These are phyloP conservation scores for Plumapathes pennacea DNA, from an alignment of 92 coral and sea anemone species.

Conservation along the genomic window DNA sequence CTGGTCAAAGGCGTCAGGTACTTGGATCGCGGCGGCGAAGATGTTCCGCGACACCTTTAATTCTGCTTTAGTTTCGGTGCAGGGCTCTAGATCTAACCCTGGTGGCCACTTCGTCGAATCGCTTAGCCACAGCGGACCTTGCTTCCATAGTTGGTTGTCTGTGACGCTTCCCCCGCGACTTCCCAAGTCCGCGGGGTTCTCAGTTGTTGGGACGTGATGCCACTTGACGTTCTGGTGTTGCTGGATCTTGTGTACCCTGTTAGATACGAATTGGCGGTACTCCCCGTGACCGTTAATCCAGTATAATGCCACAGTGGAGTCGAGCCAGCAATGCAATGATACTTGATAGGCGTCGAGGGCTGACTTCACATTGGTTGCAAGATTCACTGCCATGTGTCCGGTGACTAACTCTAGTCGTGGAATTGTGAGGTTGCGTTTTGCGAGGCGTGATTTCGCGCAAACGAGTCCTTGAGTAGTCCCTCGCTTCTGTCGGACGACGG, in stretches of 20 bases:
- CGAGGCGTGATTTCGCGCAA: constrained; percentile 18
- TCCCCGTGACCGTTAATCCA: constrained; percentile 24
- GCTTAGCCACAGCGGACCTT: constrained; percentile 24
- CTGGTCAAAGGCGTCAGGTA: constrained; percentile 15
- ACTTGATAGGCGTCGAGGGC: constrained; percentile 25
- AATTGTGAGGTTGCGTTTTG: constrained; percentile 24
- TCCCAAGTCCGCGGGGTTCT: constrained; percentile 34
- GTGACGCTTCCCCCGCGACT: constrained; percentile 8
- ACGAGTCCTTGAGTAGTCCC: constrained; percentile 19
- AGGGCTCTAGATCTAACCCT: not conserved
- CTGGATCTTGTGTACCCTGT: constrained; percentile 19
- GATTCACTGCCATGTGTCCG: constrained; percentile 37
- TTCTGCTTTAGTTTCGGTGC: not conserved
- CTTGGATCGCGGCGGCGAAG: no score
- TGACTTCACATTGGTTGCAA: constrained; percentile 15
- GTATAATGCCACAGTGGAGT: constrained; percentile 28
- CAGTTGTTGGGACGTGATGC: constrained; percentile 17
- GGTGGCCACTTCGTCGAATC: constrained; percentile 16
- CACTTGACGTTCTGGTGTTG: constrained; percentile 10
- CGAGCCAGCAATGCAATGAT: constrained; percentile 30
- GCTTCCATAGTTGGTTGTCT: constrained; percentile 4
- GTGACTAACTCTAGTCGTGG: constrained; percentile 29
- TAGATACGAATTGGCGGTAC: constrained; percentile 28
- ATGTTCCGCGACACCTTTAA: not conserved
- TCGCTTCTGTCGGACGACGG: constrained; percentile 15